Conservation (phyloP, 2,113 vertebrate species). For the Chloebia gouldiae region DNA sequence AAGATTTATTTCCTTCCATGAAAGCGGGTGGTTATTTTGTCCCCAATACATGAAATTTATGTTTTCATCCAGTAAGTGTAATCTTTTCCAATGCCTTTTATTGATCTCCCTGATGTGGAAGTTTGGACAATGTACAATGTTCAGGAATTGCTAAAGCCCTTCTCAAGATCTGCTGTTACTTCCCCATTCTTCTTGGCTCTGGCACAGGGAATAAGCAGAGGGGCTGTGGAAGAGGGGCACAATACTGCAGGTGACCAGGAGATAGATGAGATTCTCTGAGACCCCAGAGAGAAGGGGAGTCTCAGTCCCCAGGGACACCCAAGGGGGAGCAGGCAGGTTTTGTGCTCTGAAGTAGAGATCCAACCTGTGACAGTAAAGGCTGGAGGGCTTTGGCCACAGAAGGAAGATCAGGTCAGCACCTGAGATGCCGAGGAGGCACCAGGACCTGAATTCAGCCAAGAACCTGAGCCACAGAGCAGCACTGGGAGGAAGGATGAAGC, state of each 20-base stretch:
- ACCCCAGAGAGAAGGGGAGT: neutral
- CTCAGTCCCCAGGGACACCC: neutral
- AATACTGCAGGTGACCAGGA: neutral
- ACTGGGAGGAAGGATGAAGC: neutral
- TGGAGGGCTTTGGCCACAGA: neutral
- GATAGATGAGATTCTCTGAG: neutral
- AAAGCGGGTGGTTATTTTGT: neutral
- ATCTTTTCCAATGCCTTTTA: conserved; percentile 11
- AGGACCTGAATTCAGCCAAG: neutral
- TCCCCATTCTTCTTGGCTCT: neutral
- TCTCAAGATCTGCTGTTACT: neutral
- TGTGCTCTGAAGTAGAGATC: neutral
- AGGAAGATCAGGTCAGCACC: neutral
- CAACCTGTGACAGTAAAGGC: neutral
- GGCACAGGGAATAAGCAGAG: neutral
- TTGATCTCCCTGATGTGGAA: neutral
- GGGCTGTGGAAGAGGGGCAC: neutral
- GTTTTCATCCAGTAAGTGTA: neutral
- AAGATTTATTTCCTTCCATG: conserved; percentile 2
- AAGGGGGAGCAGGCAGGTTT: neutral
- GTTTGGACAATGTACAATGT: neutral
- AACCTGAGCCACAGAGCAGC: neutral
- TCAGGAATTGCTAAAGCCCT: neutral
- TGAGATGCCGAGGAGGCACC: neutral
- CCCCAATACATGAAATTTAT: neutral